Evolutionary conservation across 2,797 vertebrate species (phyloP).

Genomic region (Smutsia gigantea): DNA sequence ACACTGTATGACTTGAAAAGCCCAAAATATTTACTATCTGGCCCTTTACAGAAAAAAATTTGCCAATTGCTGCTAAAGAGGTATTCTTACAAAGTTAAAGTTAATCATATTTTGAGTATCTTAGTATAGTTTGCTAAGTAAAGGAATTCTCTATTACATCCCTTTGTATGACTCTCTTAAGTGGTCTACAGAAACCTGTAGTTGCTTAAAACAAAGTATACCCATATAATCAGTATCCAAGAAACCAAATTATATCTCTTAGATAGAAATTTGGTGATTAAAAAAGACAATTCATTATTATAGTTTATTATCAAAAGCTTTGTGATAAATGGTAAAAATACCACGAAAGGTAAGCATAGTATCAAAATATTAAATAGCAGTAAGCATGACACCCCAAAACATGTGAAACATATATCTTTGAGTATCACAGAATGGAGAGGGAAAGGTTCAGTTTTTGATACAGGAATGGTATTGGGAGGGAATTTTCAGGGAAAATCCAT

Average conservation of each 20-base stretch:
- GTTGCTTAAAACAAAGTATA: slow-evolving; percentile 44
- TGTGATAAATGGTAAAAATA: slow-evolving; percentile 30
- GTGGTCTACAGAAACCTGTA: slow-evolving; percentile 13
- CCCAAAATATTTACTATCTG: not conserved
- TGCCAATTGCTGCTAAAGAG: not conserved
- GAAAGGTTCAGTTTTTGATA: not conserved
- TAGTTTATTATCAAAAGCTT: slow-evolving; percentile 3
- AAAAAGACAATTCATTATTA: not conserved
- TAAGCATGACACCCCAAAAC: not conserved
- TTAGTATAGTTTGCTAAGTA: slow-evolving; percentile 22
- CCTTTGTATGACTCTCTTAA: slow-evolving; percentile 22
- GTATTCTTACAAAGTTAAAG: slow-evolving; percentile 18
- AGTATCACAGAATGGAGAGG: not conserved
- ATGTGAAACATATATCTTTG: not conserved
- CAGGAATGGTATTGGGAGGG: not conserved
- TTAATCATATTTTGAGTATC: not conserved
- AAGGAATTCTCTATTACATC: slow-evolving; percentile 28
- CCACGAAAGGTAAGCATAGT: not conserved
- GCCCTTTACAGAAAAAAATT: not conserved
- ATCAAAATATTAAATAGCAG: slow-evolving; percentile 9
- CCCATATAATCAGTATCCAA: not conserved
- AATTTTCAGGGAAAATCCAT: slow-evolving; percentile 40
- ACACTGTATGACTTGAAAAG: not conserved
- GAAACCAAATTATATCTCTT: slow-evolving; percentile 22
- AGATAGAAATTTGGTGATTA: not conserved